These are phyloP conservation scores for Elephantulus edwardii DNA, from an alignment of 2,113 vertebrate species.

Conservation along the genomic window DNA sequence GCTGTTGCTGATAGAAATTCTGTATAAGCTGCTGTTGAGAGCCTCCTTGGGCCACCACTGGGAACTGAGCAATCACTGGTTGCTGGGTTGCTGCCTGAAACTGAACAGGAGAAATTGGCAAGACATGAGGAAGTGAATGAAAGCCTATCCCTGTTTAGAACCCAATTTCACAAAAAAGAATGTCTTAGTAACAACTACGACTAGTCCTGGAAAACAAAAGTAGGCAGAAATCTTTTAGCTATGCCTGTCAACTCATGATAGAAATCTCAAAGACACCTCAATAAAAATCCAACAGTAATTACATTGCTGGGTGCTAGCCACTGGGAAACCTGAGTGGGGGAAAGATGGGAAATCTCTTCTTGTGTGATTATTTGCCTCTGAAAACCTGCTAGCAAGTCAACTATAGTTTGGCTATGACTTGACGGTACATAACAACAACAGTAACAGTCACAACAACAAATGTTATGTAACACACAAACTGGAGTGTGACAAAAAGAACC, in stretches of 20 bases:
- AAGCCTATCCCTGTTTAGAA: neutral
- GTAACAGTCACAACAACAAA: too few species aligned
- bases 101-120: conserved; percentile 34
- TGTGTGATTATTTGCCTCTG: too few species aligned
- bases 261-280: neutral
- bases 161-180: neutral
- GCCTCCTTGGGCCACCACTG: conserved; percentile 80
- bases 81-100: conserved; percentile 64
- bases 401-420: too few species aligned
- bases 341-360: too few species aligned
- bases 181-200: neutral
- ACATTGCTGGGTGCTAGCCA: neutral
- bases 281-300: neutral
- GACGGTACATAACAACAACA: too few species aligned
- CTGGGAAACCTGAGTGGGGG: too few species aligned
- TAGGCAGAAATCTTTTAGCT: neutral
- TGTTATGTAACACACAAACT: neutral
- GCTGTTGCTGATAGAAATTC: conserved; percentile 87
- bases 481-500: neutral
- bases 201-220: neutral
- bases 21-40: conserved; percentile 85
- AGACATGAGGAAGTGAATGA: conserved; percentile 22
- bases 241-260: neutral
- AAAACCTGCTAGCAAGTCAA: too few species aligned
- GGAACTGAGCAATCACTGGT: conserved; percentile 82